These are phyloP conservation scores for Gouania willdenowi DNA, from an alignment of 2,797 vertebrate species.

Conservation along the genomic window DNA sequence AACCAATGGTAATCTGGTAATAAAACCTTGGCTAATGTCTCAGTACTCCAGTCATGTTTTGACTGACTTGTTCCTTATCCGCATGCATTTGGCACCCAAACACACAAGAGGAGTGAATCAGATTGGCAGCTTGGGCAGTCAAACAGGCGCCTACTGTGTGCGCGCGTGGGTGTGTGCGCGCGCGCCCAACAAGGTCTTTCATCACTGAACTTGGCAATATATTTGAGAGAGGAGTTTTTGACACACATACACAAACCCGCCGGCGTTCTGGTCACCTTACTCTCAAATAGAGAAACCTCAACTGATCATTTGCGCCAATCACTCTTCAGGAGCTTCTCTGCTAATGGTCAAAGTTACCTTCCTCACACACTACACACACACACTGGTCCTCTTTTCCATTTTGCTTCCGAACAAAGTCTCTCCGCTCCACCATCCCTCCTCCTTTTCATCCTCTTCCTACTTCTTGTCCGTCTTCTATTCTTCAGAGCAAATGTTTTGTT, in stretches of 20 bases:
- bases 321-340: no score
- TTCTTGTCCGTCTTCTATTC: slow-evolving; percentile 20
- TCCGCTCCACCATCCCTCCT: slow-evolving; percentile 18
- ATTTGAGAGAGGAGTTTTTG: slow-evolving; percentile 21
- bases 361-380: no score
- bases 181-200: neutral
- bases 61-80: slow-evolving; percentile 62
- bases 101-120: slow-evolving; percentile 41
- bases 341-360: no score
- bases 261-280: no score
- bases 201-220: slow-evolving; percentile 16
- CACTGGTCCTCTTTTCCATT: neutral
- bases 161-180: slow-evolving; percentile 3
- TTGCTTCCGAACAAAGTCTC: slow-evolving; percentile 42
- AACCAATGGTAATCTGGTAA: slow-evolving; percentile 54
- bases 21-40: slow-evolving; percentile 52
- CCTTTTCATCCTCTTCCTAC: slow-evolving; percentile 19
- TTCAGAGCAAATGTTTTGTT: slow-evolving; percentile 25
- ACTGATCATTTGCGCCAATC: no score
- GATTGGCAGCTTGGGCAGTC: slow-evolving; percentile 61
- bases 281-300: no score
- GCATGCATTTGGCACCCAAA: slow-evolving; percentile 35
- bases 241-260: slow-evolving; percentile 20
- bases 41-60: slow-evolving; percentile 64
- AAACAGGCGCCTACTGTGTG: slow-evolving; percentile 52